A percentile compares a stretch with the other conserved stretches of the same genome.
Evolutionary conservation across 1,140 invertebrate species (phyloP).

Genomic region (Eriocheir sinensis): DNA sequence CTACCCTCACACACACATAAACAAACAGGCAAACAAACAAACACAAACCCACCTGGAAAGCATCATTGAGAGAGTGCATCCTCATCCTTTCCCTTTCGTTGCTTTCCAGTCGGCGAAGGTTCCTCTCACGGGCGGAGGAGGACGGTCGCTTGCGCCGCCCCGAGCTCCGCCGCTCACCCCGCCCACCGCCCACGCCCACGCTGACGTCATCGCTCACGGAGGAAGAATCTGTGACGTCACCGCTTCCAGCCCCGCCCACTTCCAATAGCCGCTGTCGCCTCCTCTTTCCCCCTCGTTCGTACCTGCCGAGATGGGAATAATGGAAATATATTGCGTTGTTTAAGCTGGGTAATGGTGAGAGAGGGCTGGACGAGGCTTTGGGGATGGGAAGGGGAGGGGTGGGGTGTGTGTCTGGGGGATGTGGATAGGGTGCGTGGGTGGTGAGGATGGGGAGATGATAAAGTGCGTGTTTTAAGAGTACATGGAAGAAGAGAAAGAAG

Average conservation of each 20-base stretch:
- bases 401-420: too few relatives aligned
- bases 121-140: constrained; percentile 90
- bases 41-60: constrained; percentile 88
- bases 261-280: constrained; percentile 67
- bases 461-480: too few relatives aligned
- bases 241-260: constrained; percentile 72
- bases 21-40: too few relatives aligned
- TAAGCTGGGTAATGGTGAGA: background rate
- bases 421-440: background rate
- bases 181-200: constrained; percentile 61
- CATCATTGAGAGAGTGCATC: constrained; percentile 94
- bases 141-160: constrained; percentile 85
- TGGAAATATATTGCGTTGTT: background rate
- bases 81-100: constrained; percentile 93
- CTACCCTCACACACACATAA: background rate
- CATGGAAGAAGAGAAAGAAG: too few relatives aligned
- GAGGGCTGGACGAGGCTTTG: background rate
- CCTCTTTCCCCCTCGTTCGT: constrained; percentile 72
- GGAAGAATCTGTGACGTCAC: constrained; percentile 74
- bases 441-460: background rate
- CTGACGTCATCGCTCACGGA: constrained; percentile 68
- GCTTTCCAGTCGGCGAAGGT: constrained; percentile 90
- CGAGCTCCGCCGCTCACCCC: constrained; percentile 59
- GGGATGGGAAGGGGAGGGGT: background rate
- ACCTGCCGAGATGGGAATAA: constrained; percentile 53